These are phyloP conservation scores for Leucozona laternaria DNA, from an alignment of 2,888 invertebrate genomes.

Conservation along the genomic window DNA sequence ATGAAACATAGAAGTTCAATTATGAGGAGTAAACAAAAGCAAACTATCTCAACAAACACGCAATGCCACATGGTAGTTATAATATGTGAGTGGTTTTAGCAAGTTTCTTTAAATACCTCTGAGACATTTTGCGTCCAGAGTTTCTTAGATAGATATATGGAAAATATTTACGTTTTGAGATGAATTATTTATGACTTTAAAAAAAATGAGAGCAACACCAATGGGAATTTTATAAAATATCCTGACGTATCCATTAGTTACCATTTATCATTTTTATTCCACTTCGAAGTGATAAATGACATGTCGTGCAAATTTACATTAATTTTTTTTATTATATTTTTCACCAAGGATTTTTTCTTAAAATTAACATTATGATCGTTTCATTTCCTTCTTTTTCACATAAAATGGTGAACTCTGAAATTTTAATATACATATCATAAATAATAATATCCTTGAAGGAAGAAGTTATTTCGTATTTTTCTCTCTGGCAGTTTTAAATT, in stretches of 20 bases:
- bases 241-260: constrained; percentile 71
- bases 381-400: constrained; percentile 38
- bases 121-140: constrained; percentile 51
- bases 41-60: constrained; percentile 34
- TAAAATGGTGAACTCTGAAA: constrained; percentile 31
- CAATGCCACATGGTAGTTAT: not conserved
- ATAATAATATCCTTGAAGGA: constrained; percentile 42
- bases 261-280: constrained; percentile 71
- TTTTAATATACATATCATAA: constrained; percentile 52
- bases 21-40: constrained; percentile 37
- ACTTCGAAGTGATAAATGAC: constrained; percentile 67
- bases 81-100: constrained; percentile 51
- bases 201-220: constrained; percentile 49
- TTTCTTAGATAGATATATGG: constrained; percentile 24
- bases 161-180: constrained; percentile 62
- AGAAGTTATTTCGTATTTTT: constrained; percentile 37
- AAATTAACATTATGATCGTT: constrained; percentile 58
- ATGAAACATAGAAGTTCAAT: constrained; percentile 37
- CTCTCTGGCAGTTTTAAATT: constrained; percentile 38
- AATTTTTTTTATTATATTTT: constrained; percentile 35
- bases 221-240: constrained; percentile 61
- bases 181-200: constrained; percentile 71
- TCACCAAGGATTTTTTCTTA: constrained; percentile 33
- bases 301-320: constrained; percentile 62
- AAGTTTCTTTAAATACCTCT: constrained; percentile 60